These are phyloP conservation scores for Gasterosteus nipponicus DNA, from an alignment of 2,113 vertebrate species.

Conservation along the genomic window DNA sequence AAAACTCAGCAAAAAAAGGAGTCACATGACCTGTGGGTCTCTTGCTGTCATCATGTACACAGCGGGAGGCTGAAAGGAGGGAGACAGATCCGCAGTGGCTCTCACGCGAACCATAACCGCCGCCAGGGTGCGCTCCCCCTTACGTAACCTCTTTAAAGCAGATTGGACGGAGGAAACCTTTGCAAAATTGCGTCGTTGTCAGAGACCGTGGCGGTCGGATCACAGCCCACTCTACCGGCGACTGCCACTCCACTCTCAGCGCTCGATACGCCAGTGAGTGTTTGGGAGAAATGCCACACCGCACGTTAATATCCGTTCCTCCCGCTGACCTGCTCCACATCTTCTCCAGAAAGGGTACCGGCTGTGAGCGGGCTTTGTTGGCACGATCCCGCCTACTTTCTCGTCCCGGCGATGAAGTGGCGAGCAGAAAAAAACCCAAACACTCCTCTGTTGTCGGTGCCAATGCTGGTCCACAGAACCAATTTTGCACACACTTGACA, in stretches of 20 bases:
- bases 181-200: constrained; percentile 40
- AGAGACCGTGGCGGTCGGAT: constrained; percentile 22
- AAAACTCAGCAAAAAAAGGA: constrained; percentile 53
- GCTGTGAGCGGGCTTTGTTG: constrained; percentile 24
- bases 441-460: constrained; percentile 55
- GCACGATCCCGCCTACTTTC: constrained; percentile 7
- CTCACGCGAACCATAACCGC: constrained; percentile 46
- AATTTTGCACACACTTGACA: constrained; percentile 69
- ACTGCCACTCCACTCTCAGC: constrained; percentile 42
- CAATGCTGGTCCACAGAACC: constrained; percentile 61
- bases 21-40: constrained; percentile 65
- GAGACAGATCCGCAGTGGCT: constrained; percentile 46
- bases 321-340: constrained; percentile 20
- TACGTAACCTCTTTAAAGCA: constrained; percentile 44
- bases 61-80: constrained; percentile 19
- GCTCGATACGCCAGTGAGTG: constrained; percentile 27
- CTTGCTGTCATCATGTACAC: constrained; percentile 60
- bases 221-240: constrained; percentile 43
- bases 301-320: constrained; percentile 13
- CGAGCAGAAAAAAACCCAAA: constrained; percentile 52
- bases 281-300: constrained; percentile 28
- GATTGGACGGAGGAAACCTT: constrained; percentile 38
- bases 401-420: constrained; percentile 40
- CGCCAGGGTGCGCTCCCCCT: constrained; percentile 41
- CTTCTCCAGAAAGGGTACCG: constrained; percentile 21